phyloP scores from a whole-genome alignment of 2,888 invertebrate species.

The Drosophila niveifrons region DNA sequence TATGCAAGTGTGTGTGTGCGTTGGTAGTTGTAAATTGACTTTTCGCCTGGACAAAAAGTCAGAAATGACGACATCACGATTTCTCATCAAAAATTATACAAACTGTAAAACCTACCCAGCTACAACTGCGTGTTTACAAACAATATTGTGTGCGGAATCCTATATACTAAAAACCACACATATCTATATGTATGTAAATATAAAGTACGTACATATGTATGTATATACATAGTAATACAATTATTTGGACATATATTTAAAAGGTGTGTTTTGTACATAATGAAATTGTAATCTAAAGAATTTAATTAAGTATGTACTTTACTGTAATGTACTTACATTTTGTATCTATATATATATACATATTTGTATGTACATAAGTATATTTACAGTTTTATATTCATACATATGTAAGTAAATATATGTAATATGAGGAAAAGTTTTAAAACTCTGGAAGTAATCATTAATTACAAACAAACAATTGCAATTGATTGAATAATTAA shows the following conservation, averaged over 20 bases:
- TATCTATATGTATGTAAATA: constrained; percentile 21
- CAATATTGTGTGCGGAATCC: constrained; percentile 64
- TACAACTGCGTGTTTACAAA: constrained; percentile 76
- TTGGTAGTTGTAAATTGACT: constrained; percentile 71
- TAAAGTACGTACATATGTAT: not conserved
- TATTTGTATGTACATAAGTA: not conserved
- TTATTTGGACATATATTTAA: constrained; percentile 4
- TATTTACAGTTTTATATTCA: too few relatives aligned
- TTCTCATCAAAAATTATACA: constrained; percentile 60
- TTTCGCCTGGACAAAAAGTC: constrained; percentile 73
- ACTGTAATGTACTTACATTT: not conserved
- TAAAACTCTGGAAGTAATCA: too few relatives aligned
- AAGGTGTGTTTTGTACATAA: constrained; percentile 65
- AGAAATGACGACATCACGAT: constrained; percentile 79
- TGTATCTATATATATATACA: not conserved
- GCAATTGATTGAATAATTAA: constrained; percentile 8
- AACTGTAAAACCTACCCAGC: constrained; percentile 71
- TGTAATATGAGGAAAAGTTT: too few relatives aligned
- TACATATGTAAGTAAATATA: too few relatives aligned
- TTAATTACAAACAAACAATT: not conserved
- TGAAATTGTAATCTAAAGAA: constrained; percentile 24
- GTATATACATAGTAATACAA: constrained; percentile 14
- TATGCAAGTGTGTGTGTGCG: constrained; percentile 26
- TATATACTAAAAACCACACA: constrained; percentile 35
- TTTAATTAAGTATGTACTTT: constrained; percentile 7